Conservation (phyloP, 2,888 invertebrate genomes). For the Agrotis puta region DNA sequence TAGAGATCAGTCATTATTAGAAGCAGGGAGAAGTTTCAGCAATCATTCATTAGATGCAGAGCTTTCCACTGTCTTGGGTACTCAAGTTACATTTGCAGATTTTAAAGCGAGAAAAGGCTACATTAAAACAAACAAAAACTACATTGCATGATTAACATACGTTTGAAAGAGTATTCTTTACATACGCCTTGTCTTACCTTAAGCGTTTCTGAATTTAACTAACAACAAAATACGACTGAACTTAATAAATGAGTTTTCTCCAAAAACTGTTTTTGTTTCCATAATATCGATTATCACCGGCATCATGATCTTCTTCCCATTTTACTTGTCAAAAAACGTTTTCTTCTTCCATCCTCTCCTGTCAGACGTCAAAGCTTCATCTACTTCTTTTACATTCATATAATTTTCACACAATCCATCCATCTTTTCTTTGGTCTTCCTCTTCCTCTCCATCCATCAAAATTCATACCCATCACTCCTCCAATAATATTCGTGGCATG, state of each 20-base stretch:
- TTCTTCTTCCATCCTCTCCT: too few species aligned
- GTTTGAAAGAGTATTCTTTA: not conserved
- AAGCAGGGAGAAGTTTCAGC: not conserved
- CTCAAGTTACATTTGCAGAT: not conserved
- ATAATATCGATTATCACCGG: too few species aligned
- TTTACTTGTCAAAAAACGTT: too few species aligned
- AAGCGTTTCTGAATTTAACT: not conserved
- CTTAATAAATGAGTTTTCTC: conserved; percentile 41
- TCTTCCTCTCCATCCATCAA: too few species aligned
- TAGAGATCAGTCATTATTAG: not conserved
- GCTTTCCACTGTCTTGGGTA: not conserved
- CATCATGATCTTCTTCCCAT: not conserved
- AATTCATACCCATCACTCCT: too few species aligned
- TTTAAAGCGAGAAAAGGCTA: not conserved
- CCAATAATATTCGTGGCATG: too few species aligned
- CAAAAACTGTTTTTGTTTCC: conserved; percentile 33
- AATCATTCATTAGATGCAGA: not conserved
- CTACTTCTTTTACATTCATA: too few species aligned
- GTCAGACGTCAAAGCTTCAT: too few species aligned
- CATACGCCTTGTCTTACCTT: not conserved
- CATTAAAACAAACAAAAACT: not conserved
- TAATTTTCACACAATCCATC: too few species aligned
- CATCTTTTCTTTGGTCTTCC: too few species aligned
- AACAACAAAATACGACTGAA: not conserved
- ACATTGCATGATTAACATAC: not conserved